Evolutionary conservation across 2,888 invertebrate genomes (phyloP).

Genomic region (Nomada flava): DNA sequence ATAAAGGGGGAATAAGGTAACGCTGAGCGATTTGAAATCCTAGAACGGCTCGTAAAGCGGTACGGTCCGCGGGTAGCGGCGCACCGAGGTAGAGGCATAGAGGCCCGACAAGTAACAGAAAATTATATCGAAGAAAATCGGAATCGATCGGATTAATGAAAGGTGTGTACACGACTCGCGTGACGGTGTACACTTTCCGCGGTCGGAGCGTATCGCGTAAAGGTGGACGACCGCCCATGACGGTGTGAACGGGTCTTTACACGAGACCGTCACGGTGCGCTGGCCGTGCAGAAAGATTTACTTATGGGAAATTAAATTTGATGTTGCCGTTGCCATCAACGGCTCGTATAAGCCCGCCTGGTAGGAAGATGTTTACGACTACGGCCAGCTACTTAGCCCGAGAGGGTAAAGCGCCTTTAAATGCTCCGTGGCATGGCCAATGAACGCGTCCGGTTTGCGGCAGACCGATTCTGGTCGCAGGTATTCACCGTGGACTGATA

Average conservation of each 20-base stretch:
- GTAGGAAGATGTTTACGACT: conserved; percentile 81
- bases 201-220: conserved; percentile 17
- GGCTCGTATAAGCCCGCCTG: conserved; percentile 79
- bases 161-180: conserved; percentile 52
- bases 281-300: conserved; percentile 78
- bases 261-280: conserved; percentile 67
- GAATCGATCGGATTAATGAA: conserved; percentile 56
- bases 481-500: conserved; percentile 54
- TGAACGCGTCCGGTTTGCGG: conserved; percentile 76
- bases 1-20: conserved; percentile 46
- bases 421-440: conserved; percentile 73
- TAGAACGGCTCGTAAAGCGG: conserved; percentile 61
- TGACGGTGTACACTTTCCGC: conserved; percentile 49
- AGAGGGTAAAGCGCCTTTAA: conserved; percentile 71
- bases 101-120: conserved; percentile 15
- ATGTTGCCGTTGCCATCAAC: conserved; percentile 80
- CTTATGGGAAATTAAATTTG: conserved; percentile 81
- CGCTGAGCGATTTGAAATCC: conserved; percentile 45
- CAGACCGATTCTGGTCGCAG: conserved; percentile 67
- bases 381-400: conserved; percentile 79
- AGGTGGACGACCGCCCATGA: conserved; percentile 66
- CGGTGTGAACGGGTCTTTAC: conserved; percentile 73
- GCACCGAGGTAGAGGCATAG: neutral
- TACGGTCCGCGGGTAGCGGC: conserved; percentile 18
- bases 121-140: conserved; percentile 45